Evolutionary conservation across 2,888 invertebrate species (phyloP).

Genomic region (Hofmannophila pseudospretella): DNA sequence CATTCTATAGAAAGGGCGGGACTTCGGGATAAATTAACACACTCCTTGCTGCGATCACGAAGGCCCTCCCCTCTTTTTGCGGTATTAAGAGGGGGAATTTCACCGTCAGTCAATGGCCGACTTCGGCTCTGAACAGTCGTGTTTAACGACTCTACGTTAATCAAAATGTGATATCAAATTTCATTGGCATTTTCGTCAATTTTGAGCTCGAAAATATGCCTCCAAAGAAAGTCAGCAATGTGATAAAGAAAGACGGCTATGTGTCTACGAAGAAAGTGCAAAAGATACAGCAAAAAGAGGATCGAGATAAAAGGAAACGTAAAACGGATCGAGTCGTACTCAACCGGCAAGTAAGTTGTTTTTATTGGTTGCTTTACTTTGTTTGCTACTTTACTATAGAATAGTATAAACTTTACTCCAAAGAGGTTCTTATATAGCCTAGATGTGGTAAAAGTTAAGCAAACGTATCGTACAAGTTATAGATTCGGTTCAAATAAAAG

Average conservation of each 20-base stretch:
- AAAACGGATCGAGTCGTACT: constrained; percentile 8
- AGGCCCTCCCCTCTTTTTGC: constrained; percentile 9
- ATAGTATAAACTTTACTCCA: no score
- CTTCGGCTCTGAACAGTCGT: constrained; percentile 1
- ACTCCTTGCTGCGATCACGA: constrained; percentile 6
- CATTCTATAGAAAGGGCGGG: constrained; percentile 5
- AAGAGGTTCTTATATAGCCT: no score
- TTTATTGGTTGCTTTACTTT: no score
- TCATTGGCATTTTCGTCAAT: not conserved
- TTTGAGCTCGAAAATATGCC: constrained; percentile 7
- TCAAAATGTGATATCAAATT: not conserved
- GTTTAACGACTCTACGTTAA: no score
- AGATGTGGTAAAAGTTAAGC: no score
- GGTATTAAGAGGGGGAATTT: not conserved
- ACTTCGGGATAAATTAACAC: constrained; percentile 4
- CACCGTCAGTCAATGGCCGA: constrained; percentile 6
- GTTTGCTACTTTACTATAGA: no score
- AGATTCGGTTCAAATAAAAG: no score
- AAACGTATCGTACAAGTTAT: no score
- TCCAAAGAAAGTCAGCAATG: constrained; percentile 1
- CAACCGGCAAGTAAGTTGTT: constrained; percentile 5
- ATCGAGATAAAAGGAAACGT: constrained; percentile 6
- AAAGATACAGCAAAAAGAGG: constrained; percentile 2
- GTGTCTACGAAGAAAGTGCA: constrained; percentile 1
- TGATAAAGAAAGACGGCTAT: constrained; percentile 1